Evolutionary conservation across 1,140 invertebrate genomes (phyloP), one percentile per base, ranked within the genome.

Genomic region (Zaprionus kolodkinae): DNA sequence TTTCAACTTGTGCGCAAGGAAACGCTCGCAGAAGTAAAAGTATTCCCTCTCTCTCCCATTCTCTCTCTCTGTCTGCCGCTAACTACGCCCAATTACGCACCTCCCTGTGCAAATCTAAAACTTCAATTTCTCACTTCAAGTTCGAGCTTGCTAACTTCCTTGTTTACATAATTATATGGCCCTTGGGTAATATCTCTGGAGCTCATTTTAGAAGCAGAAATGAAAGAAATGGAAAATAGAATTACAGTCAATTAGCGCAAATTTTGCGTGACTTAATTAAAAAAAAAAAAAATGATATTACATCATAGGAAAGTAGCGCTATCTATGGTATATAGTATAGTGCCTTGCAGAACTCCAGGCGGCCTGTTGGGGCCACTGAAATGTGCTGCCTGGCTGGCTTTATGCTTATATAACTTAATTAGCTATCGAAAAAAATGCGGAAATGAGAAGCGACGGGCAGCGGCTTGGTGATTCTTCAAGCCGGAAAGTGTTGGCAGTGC

Each of bases 201-300:
- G 50, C 57, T 15, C 59, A 52, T 83, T 80, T 88, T 80, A 84
- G 77, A 87, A 84, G 84, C 67, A 68, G 63, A 82, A 81, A 59
- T 65, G 57, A 61, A 64, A 62, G 63, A 82, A 81, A 59, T 65
- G 57, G 64, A 64, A 62, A 60, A 80, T 66, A 79, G 68, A 60
- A 78, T 59, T 64, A 45, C 50, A 71, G 76, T 64, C 79, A 87
- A 88, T 83, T 78, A 88, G 84, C 77, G 81, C 76, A 78, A 72
- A 84, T 87, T 82, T 87, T 88, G 84, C 84, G 85, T 87, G 84
- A 88, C 84, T 88, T 80, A 74, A 83, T 88, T 88, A 87, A 76
- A 78, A 21, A 21, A 87, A 76, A 78, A 21, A 21, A 21, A 21
- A 77, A 72, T n/a, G 55, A 63, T 72, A 83, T 88, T 87, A 88